Base-by-base conservation (phyloP, 2,888 invertebrate genomes). In the Polyploca ridens region DNA sequence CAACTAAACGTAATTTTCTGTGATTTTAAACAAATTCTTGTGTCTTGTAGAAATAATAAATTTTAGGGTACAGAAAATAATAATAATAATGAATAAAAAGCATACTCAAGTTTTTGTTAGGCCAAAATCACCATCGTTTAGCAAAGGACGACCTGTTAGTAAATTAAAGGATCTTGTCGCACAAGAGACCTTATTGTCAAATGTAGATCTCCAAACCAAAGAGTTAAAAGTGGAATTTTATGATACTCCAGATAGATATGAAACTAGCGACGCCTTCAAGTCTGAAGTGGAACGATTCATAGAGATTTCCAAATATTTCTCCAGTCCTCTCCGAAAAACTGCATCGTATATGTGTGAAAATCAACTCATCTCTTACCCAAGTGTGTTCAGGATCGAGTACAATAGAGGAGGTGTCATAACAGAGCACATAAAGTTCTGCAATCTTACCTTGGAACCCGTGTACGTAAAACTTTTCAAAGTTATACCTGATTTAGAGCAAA, bases 271-370 rank as follows among this genome's bases (percentile, higher is more conserved):
- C 13, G 77, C 77, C 0, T 88, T 86, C 63, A 86, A 89, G 69
- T 83, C 83, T 0, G 87, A 92, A 82, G 83, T 89, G 1, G 82
- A 89, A 72, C 80, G 88, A 64, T 93, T 93, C 67, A 87, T 93
- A 58, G 91, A 93, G 78, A 91, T 93, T 66, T 91, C 93, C 0
- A 90, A 92, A 69, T 90, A 91, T 67, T 93, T 92, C 69, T 90
- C 92, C 1, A 91, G 89, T 64, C 92, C 92, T 3, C 71, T 92
- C 4, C 82, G 84, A 5, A 92, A 90, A 78, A 88, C 89, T 1
- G 92, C 93, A 1, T 90, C 93, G 0, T 93, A 93, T 67, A 81
- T 91, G 7, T 89, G 91, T 68, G 93, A 93, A 67, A 88, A 82
- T 38, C 74, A 81, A 3, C 81, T 93, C 0, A 86, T 92, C 5